Evolutionary conservation across 2,113 vertebrate species (phyloP), one percentile per base, ranked within the genome.

Genomic region (Trochalopteron elliotii): DNA sequence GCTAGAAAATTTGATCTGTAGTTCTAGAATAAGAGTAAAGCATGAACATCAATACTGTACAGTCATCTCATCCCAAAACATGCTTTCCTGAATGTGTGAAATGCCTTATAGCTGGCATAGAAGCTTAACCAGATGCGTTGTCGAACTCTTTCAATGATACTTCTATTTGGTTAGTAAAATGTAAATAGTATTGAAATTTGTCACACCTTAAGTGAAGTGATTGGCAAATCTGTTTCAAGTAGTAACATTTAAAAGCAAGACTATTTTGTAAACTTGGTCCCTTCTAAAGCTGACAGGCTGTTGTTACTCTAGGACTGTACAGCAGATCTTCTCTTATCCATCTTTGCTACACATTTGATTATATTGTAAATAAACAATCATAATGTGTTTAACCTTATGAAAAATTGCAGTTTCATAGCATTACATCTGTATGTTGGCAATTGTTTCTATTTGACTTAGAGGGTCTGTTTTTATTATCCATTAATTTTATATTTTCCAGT

Each of bases 401-500:
- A 77, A 89, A 87, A 42, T 55, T 28, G 65, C 65, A 90, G 40
- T 67, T 93, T 93, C 5, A 24, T 88, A 42, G 91, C 89, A 86
- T 68, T 75, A 52, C 19, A 20, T 88, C 64, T 94, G 69, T 47
- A 57, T 52, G 24, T 90, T 88, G 55, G 30, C 60, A 79, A 3
- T 71, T 55, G 49, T 64, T 88, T 85, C 60, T 76, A 31, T 77
- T 90, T 92, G 37, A 85, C 77, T 87, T 87, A 30, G 35, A 64
- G 77, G 45, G 25, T 83, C 80, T 88, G 50, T 64, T 74, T 87
- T 94, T 89, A 40, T 90, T 97, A 76, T 53, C 71, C 22, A 42
- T 91, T 84, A 84, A 83, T 84, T 89, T 91, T 75, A 23, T 85
- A 39, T 63, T 93, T 93, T 93, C 60, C n/a, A 72, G 61, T 96